A percentile compares a stretch with the other conserved stretches of the same genome.
phyloP scores from a whole-genome alignment of 1,140 invertebrate species.

The Cephus cinctus region DNA sequence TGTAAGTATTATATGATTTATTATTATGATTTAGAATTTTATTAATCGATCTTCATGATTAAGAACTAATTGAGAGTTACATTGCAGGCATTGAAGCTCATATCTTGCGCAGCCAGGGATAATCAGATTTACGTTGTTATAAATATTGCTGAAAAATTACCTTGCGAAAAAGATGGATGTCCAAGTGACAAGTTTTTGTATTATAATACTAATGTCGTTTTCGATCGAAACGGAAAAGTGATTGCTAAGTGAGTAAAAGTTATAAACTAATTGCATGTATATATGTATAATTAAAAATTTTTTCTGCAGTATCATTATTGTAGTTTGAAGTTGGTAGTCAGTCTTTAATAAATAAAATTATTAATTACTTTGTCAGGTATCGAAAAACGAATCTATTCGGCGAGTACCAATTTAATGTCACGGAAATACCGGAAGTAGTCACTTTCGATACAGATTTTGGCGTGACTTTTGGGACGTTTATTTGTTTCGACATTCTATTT shows the following conservation, averaged over 20 bases:
- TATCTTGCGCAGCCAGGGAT: constrained; percentile 4
- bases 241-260: constrained; percentile 27
- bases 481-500: constrained; percentile 70
- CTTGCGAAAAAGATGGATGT: constrained; percentile 16
- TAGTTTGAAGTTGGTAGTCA: too few species aligned
- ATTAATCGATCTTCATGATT: too few species aligned
- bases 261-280: not conserved
- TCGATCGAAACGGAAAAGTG: constrained; percentile 50
- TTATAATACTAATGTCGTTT: constrained; percentile 71
- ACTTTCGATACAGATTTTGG: constrained; percentile 74
- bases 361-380: constrained; percentile 57
- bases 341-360: not conserved
- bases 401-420: constrained; percentile 53
- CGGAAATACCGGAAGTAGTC: constrained; percentile 46
- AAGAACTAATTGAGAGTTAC: not conserved
- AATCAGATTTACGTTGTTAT: constrained; percentile 4
- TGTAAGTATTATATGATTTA: not conserved
- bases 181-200: constrained; percentile 43
- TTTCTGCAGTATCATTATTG: not conserved
- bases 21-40: not conserved
- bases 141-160: constrained; percentile 2
- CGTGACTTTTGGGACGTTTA: constrained; percentile 69
- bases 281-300: not conserved
- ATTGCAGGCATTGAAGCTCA: not conserved
- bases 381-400: constrained; percentile 69